Evolutionary conservation across 2,797 vertebrate species (phyloP).

Genomic region (Epinephelus malabaricus): DNA sequence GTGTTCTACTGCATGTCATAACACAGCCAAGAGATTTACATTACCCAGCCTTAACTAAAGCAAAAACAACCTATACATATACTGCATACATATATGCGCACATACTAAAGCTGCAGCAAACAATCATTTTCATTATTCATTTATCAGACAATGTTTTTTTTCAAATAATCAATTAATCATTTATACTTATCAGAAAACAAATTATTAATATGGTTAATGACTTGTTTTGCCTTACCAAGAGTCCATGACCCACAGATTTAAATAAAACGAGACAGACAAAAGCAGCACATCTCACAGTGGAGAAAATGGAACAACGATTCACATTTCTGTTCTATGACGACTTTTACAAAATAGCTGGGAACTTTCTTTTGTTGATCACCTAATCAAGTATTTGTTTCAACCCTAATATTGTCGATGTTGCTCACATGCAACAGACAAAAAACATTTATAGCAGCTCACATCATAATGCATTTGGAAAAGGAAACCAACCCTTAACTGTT

Average conservation of each 20-base stretch:
- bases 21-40: constrained; percentile 9
- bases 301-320: neutral
- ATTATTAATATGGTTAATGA: too few species aligned
- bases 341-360: neutral
- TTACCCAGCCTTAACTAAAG: neutral
- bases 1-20: neutral
- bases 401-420: neutral
- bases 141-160: neutral
- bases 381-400: neutral
- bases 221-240: neutral
- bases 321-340: neutral
- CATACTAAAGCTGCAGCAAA: neutral
- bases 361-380: neutral
- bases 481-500: neutral
- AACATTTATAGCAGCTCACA: neutral
- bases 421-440: neutral
- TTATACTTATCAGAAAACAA: neutral
- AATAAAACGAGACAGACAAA: neutral
- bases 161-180: neutral
- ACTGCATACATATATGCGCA: neutral
- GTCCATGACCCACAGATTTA: neutral
- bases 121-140: neutral
- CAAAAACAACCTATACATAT: neutral
- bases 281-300: neutral
- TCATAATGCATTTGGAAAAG: neutral